A percentile compares a stretch with the other conserved stretches of the same genome.
phyloP scores from a whole-genome alignment of 2,113 vertebrate genomes.

The Crotalus helleri region DNA sequence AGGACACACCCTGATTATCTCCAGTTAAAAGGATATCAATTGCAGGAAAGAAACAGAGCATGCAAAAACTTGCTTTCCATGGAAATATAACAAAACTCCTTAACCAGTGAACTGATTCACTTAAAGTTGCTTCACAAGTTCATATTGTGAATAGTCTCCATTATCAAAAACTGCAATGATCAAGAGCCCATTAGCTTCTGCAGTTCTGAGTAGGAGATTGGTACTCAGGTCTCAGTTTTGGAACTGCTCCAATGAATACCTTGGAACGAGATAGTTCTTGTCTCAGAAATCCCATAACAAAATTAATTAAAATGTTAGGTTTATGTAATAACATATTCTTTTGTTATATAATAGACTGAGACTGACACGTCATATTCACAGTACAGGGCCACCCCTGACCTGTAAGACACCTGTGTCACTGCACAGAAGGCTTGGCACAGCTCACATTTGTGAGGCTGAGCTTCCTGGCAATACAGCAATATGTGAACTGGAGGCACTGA shows the following conservation, averaged over 20 bases:
- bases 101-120: neutral
- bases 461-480: neutral
- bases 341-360: neutral
- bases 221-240: neutral
- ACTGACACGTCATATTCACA: neutral
- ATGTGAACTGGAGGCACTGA: neutral
- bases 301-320: neutral
- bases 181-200: neutral
- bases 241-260: neutral
- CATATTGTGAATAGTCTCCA: neutral
- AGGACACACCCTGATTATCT: neutral
- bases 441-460: neutral
- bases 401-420: neutral
- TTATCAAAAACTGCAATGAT: neutral
- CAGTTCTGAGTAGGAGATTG: neutral
- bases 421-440: neutral
- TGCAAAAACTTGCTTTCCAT: neutral
- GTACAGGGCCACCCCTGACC: neutral
- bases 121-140: neutral
- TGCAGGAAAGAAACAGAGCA: neutral
- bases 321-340: neutral
- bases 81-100: neutral
- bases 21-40: neutral
- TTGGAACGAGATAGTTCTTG: neutral
- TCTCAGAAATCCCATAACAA: neutral